Conservation (phyloP, 2,888 invertebrate genomes). For the Sphecodes monilicornis region DNA sequence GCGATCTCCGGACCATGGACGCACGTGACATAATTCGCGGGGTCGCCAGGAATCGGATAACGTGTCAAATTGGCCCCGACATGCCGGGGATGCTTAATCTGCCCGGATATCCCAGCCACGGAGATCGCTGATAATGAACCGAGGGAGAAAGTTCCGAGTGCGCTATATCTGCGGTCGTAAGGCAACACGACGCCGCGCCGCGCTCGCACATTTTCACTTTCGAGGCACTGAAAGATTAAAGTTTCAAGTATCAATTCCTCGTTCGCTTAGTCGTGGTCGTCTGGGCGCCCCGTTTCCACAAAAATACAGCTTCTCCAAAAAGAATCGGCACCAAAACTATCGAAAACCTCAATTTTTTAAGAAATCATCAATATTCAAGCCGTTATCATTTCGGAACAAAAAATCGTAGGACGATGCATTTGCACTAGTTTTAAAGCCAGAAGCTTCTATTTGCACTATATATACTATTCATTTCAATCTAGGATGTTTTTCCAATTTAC, state of each 20-base stretch:
- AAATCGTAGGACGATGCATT: too few species aligned
- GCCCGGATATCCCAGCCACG: background rate
- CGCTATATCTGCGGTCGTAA: background rate
- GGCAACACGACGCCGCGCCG: background rate
- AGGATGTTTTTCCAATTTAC: too few species aligned
- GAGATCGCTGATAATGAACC: slow-evolving; percentile 28
- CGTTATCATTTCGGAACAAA: too few species aligned
- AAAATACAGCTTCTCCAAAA: background rate
- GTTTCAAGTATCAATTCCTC: slow-evolving; percentile 5
- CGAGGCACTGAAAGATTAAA: background rate
- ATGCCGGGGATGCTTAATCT: slow-evolving; percentile 13
- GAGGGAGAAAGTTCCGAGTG: slow-evolving; percentile 12
- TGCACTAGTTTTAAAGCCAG: too few species aligned
- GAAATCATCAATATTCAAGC: too few species aligned
- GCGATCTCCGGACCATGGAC: background rate
- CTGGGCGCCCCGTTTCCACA: background rate
- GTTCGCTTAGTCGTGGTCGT: background rate
- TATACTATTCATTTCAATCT: too few species aligned
- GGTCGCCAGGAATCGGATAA: slow-evolving; percentile 4
- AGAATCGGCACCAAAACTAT: too few species aligned
- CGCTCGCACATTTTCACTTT: background rate
- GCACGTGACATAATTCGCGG: slow-evolving; percentile 4
- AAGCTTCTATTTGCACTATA: too few species aligned
- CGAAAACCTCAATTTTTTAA: too few species aligned
- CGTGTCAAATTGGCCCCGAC: slow-evolving; percentile 13